Conservation (phyloP, 2,797 vertebrate species). For the Halcyon badia region DNA sequence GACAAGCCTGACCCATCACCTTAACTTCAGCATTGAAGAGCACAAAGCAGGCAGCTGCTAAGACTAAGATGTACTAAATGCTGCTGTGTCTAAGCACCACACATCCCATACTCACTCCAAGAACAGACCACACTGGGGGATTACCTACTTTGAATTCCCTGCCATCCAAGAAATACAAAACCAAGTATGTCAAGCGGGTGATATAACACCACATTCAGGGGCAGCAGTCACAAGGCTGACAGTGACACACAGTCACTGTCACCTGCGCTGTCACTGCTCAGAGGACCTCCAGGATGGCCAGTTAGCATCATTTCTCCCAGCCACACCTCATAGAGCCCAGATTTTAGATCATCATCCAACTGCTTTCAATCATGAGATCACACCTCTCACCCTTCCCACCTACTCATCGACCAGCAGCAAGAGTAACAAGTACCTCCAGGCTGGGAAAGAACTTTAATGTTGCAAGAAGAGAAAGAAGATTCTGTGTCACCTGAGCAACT, state of each 20-base stretch:
- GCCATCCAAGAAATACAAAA: background rate
- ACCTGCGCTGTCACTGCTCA: background rate
- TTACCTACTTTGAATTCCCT: background rate
- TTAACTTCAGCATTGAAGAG: background rate
- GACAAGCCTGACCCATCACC: background rate
- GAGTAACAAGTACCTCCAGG: background rate
- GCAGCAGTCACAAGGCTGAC: background rate
- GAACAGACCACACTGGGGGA: fast-evolving
- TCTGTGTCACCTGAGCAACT: background rate
- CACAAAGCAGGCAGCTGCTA: background rate
- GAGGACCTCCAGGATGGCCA: background rate
- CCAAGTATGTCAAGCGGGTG: fast-evolving
- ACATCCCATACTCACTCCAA: fast-evolving
- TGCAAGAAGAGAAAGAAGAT: background rate
- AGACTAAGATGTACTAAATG: background rate
- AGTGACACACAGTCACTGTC: background rate
- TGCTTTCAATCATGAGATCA: background rate
- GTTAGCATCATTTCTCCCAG: background rate
- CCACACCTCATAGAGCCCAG: background rate
- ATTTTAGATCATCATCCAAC: background rate
- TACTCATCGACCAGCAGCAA: background rate
- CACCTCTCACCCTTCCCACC: background rate
- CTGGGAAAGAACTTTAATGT: background rate
- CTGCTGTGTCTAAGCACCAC: background rate
- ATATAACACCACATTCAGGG: background rate